Conservation (phyloP, 2,888 invertebrate genomes). For the Erebia epiphron region DNA sequence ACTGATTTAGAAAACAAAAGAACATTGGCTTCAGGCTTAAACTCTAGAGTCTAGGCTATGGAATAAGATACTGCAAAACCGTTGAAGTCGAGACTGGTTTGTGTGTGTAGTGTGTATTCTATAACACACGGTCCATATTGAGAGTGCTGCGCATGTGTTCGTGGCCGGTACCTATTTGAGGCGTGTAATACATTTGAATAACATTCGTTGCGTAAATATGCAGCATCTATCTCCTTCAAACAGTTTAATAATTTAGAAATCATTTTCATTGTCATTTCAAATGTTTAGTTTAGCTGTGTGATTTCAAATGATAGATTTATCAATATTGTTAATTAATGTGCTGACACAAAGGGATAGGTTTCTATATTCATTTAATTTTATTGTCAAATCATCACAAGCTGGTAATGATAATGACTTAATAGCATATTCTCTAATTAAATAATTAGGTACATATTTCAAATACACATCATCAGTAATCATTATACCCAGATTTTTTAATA, state of each 20-base stretch:
- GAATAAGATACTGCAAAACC: conserved; percentile 15
- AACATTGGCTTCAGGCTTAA: not conserved
- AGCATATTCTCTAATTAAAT: not conserved
- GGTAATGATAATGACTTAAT: not conserved
- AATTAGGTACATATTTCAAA: not conserved
- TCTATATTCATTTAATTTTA: too few relatives aligned
- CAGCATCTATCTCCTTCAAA: conserved; percentile 7
- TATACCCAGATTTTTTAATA: not conserved
- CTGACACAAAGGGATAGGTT: too few relatives aligned
- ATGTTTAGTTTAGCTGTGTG: not conserved
- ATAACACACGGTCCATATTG: conserved; percentile 4
- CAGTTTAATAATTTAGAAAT: not conserved
- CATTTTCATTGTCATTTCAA: too few relatives aligned
- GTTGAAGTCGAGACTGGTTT: conserved; percentile 6
- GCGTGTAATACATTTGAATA: conserved; percentile 13
- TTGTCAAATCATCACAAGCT: not conserved
- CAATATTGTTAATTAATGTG: not conserved
- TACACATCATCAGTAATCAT: not conserved
- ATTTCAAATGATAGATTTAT: not conserved
- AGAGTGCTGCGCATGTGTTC: conserved; percentile 11
- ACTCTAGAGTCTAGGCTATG: conserved; percentile 1
- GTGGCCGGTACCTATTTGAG: conserved; percentile 8
- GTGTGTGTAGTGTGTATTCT: not conserved
- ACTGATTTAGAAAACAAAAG: conserved; percentile 8
- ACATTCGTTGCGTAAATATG: conserved; percentile 8